phyloP scores from a whole-genome alignment of 2,797 vertebrate genomes.

The Thripadectes ignobilis region DNA sequence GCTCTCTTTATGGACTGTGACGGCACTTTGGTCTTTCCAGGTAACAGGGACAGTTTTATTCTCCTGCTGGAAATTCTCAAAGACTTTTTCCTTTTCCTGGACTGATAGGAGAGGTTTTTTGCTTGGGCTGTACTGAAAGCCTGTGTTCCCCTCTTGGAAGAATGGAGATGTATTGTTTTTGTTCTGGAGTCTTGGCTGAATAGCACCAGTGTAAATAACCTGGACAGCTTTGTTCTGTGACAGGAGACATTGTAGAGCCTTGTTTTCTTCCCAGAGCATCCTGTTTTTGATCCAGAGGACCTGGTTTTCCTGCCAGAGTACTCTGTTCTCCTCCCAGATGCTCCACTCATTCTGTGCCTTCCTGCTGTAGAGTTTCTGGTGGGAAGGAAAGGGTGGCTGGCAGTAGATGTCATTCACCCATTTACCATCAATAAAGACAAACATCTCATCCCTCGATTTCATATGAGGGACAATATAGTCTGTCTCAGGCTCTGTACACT shows the following conservation, averaged over 20 bases:
- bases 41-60: background rate
- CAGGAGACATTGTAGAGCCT: conserved; percentile 56
- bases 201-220: conserved; percentile 15
- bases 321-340: conserved; percentile 71
- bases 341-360: conserved; percentile 45
- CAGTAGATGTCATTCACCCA: conserved; percentile 60
- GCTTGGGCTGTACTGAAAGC: background rate
- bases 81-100: conserved; percentile 27
- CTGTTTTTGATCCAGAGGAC: conserved; percentile 56
- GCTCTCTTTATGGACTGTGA: background rate
- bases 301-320: conserved; percentile 66
- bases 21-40: background rate
- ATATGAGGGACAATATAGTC: conserved; percentile 14
- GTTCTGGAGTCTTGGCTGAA: conserved; percentile 49
- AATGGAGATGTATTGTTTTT: background rate
- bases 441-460: conserved; percentile 58
- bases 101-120: conserved; percentile 25
- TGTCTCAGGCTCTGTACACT: conserved; percentile 32
- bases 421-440: conserved; percentile 63
- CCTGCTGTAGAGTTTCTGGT: conserved; percentile 34
- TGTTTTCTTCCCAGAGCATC: conserved; percentile 71
- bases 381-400: conserved; percentile 33
- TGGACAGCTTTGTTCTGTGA: conserved; percentile 6
- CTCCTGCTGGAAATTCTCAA: conserved; percentile 51
- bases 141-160: background rate